phyloP scores from a whole-genome alignment of 92 coral and sea anemone genomes.

The Epizoanthus ramosus region DNA sequence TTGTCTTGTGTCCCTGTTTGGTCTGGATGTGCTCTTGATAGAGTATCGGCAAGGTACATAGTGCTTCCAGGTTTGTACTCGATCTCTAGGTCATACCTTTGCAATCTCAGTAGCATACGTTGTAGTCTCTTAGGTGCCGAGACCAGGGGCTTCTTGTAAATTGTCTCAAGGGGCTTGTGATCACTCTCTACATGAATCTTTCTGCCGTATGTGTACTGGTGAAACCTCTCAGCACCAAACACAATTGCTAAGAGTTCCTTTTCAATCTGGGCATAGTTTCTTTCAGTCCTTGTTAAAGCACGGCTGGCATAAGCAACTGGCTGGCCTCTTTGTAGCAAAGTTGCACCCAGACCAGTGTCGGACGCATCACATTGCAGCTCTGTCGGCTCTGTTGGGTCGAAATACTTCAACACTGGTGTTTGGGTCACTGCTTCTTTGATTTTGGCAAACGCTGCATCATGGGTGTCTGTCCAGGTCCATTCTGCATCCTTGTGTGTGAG shows the following conservation, averaged over 20 bases:
- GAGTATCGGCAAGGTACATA: slow-evolving; percentile 53
- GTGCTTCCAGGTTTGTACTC: slow-evolving; percentile 32
- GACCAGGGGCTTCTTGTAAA: slow-evolving; percentile 48
- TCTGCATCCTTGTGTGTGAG: slow-evolving; percentile 21
- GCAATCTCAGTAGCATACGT: slow-evolving; percentile 45
- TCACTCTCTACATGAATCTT: slow-evolving; percentile 41
- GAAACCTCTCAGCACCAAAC: slow-evolving; percentile 38
- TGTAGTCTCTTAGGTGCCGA: slow-evolving; percentile 47
- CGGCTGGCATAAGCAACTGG: slow-evolving; percentile 53
- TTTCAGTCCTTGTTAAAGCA: slow-evolving; percentile 39
- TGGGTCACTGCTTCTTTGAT: slow-evolving; percentile 15
- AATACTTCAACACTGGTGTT: slow-evolving; percentile 42
- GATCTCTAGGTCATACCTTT: slow-evolving; percentile 39
- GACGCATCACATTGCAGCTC: slow-evolving; percentile 48
- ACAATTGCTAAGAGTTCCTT: slow-evolving; percentile 49
- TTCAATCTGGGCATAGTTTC: slow-evolving; percentile 44
- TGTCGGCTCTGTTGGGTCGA: slow-evolving; percentile 42
- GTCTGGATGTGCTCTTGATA: slow-evolving; percentile 43
- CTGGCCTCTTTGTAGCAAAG: slow-evolving; percentile 45
- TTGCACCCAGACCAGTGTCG: slow-evolving; percentile 39
- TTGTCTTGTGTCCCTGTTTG: not conserved
- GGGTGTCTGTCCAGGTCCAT: slow-evolving; percentile 47
- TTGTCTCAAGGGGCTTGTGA: slow-evolving; percentile 50
- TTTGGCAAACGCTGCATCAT: slow-evolving; percentile 38
- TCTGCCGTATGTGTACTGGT: slow-evolving; percentile 46